Percentiles rank a stretch among this genome's conserved stretches.
phyloP scores from a whole-genome alignment of 1,140 invertebrate species.

The Druon quercuslanigerum region DNA sequence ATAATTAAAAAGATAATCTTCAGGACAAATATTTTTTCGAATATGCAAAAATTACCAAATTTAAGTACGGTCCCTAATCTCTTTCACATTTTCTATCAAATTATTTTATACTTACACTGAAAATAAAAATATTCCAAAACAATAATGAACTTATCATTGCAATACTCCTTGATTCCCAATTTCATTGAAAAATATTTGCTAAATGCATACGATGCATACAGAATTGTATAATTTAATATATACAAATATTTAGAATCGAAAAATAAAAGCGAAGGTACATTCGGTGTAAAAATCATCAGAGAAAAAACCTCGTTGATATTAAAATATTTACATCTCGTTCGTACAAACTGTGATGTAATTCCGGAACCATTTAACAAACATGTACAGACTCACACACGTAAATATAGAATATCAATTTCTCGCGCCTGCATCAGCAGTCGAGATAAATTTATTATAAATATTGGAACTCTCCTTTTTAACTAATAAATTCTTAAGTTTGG shows the following conservation, averaged over 20 bases:
- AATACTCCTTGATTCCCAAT: neutral
- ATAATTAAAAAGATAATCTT: too few species aligned
- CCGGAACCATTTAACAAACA: neutral
- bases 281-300: slow-evolving; percentile 8
- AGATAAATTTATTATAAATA: slow-evolving; percentile 18
- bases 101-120: too few species aligned
- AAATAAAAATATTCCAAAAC: too few species aligned
- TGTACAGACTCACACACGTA: neutral
- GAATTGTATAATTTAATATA: slow-evolving; percentile 16
- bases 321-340: slow-evolving; percentile 15
- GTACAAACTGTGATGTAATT: slow-evolving; percentile 9
- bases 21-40: too few species aligned
- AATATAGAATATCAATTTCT: slow-evolving; percentile 6
- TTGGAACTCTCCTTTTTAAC: neutral
- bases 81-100: too few species aligned
- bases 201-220: neutral
- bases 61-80: too few species aligned
- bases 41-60: too few species aligned
- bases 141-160: too few species aligned
- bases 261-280: slow-evolving; percentile 8
- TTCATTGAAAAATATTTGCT: neutral
- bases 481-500: neutral
- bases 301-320: slow-evolving; percentile 18
- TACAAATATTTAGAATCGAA: neutral
- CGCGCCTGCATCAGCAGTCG: neutral